Percentiles rank a stretch among this genome's conserved stretches.
Evolutionary conservation across 2,888 invertebrate species (phyloP).

Genomic region (Cosmopolites sordidus): DNA sequence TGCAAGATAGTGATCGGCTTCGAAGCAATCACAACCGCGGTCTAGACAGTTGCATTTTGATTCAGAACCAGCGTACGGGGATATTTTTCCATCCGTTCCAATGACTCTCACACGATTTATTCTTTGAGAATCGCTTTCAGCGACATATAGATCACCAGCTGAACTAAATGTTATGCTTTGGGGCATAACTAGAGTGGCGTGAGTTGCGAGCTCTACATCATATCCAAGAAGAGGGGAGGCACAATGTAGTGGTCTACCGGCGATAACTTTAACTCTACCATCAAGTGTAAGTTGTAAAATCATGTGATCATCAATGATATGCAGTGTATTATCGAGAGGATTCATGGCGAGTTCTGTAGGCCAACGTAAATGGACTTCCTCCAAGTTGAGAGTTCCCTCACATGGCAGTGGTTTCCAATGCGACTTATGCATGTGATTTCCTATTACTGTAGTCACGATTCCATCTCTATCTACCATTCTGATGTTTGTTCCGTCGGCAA

Average conservation of each 20-base stretch:
- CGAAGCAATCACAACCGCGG: constrained; percentile 87
- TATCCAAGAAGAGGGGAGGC: constrained; percentile 75
- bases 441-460: constrained; percentile 86
- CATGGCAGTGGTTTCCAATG: constrained; percentile 93
- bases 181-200: constrained; percentile 87
- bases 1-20: constrained; percentile 86
- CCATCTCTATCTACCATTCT: constrained; percentile 90
- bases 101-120: constrained; percentile 88
- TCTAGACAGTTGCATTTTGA: constrained; percentile 91
- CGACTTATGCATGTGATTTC: constrained; percentile 88
- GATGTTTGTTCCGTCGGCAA: constrained; percentile 91
- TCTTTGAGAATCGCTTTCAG: constrained; percentile 92
- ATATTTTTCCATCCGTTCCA: constrained; percentile 89
- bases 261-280: constrained; percentile 86
- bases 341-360: constrained; percentile 93
- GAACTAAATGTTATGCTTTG: constrained; percentile 93
- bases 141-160: constrained; percentile 87
- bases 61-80: constrained; percentile 90
- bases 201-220: constrained; percentile 83
- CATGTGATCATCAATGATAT: constrained; percentile 96
- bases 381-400: constrained; percentile 85
- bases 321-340: constrained; percentile 89
- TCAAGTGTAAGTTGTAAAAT: constrained; percentile 87
- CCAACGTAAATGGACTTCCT: constrained; percentile 92
- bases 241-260: constrained; percentile 90